Percentiles rank a stretch among this genome's conserved stretches.
These are phyloP conservation scores for Chironex yamaguchii DNA, from an alignment of 30 jellyfish, hydroid and myxozoan genomes.

Conservation along the genomic window DNA sequence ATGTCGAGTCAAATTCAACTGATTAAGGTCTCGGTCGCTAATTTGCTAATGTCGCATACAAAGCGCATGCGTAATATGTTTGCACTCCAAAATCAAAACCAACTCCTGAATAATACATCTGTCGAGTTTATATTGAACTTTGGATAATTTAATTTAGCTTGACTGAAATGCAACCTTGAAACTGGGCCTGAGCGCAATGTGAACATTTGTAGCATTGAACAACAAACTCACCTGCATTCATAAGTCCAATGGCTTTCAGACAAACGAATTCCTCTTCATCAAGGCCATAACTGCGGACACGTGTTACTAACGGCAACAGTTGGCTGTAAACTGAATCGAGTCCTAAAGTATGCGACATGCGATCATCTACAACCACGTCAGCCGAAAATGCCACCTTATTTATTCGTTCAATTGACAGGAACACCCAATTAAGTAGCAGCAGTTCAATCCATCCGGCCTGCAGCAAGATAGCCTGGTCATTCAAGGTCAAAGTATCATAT, in stretches of 20 bases:
- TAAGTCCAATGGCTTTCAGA: constrained; percentile 85
- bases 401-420: constrained; percentile 46
- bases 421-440: constrained; percentile 87
- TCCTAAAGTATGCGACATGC: constrained; percentile 58
- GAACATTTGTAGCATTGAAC: too few species aligned
- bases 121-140: too few species aligned
- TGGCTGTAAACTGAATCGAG: constrained; percentile 77
- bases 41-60: too few species aligned
- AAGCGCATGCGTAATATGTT: too few species aligned
- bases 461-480: constrained; percentile 88
- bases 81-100: too few species aligned
- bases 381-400: constrained; percentile 68
- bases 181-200: too few species aligned
- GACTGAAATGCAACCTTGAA: too few species aligned
- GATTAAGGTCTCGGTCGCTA: too few species aligned
- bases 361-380: constrained; percentile 52
- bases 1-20: too few species aligned
- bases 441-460: constrained; percentile 96
- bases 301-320: constrained; percentile 56
- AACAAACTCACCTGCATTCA: constrained; percentile 93
- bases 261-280: constrained; percentile 93
- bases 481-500: constrained; percentile 73
- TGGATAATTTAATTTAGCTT: too few species aligned
- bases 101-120: too few species aligned
- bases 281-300: constrained; percentile 76